Base-by-base conservation (phyloP, 2,888 invertebrate species). In the Theodoxus fluviatilis region DNA sequence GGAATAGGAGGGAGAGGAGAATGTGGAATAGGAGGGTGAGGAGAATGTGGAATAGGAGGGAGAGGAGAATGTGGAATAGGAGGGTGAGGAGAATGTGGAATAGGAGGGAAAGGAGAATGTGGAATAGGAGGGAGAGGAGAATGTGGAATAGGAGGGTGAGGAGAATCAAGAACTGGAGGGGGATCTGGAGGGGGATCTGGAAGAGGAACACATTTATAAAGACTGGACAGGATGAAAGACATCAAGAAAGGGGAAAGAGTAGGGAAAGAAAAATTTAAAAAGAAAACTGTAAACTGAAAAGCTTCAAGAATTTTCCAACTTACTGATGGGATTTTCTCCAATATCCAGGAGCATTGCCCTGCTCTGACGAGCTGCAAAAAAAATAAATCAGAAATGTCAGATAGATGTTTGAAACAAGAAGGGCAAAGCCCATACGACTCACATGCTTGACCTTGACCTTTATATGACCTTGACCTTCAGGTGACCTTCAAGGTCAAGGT, bases 321-420 rank as follows among this genome's bases (percentile, higher is more conserved):
- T 69, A 76, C 75, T 74, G 18, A 73, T 74, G 2, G 72, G 72
- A 22, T 49, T 73, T 38, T 77, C 77, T 25, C 72, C 74, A 7
- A 74, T 74, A 52, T 77, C 83, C 40, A 77, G 71, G 71, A 81
- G 66, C 47, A 78, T 68, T 9, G 80, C 81, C 72, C 83, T 73
- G 57, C 83, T 83, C 64, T 78, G 79, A 9, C 82, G 78, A n/a
- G 82, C 82, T 81, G 76, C 7, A 75, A 75, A 61, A 43, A 31
- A 69, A 72, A 70, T 33, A 59, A 68, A 37, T 64, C 12, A 52
- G 15, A 40, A 18, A 38, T 12, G n/a, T 49, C 12, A 57, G 22
- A 59, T 64, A 18, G 6, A 43, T n/a, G n/a, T 0, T 2, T 25
- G n/a, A 59, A 59, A 43, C 28, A 66, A 66, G 7, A 22, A 38